Percentiles rank a stretch among this genome's conserved stretches.
phyloP scores from a whole-genome alignment of 2,113 vertebrate genomes.

The Coptodon rendalli region DNA sequence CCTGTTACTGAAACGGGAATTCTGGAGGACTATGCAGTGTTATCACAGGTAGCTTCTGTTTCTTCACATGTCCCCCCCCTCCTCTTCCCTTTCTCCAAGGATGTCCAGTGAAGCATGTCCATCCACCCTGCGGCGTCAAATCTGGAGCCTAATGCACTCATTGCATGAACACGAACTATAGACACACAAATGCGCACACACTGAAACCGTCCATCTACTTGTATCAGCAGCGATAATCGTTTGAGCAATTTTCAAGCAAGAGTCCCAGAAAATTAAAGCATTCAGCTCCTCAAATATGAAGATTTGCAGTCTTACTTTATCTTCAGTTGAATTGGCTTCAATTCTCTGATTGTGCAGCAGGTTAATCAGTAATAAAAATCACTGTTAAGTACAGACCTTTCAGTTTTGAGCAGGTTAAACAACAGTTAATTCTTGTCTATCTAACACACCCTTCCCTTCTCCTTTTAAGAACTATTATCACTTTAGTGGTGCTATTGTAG shows the following conservation, averaged over 20 bases:
- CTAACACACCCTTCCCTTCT: not conserved
- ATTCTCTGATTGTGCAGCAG: not conserved
- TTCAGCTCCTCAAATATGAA: not conserved
- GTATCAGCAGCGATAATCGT: not conserved
- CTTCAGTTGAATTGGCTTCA: not conserved
- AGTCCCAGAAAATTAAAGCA: not conserved
- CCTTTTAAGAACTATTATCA: not conserved
- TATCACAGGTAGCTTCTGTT: not conserved
- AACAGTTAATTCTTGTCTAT: not conserved
- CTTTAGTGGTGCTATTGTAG: not conserved
- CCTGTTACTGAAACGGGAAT: not conserved
- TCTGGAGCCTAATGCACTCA: constrained; percentile 31
- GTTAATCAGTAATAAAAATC: not conserved
- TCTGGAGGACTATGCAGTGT: not conserved
- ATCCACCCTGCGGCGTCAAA: constrained; percentile 41
- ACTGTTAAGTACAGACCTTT: not conserved
- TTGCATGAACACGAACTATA: not conserved
- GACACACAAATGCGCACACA: not conserved
- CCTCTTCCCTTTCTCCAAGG: constrained; percentile 14
- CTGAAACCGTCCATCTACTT: not conserved
- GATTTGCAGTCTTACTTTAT: not conserved
- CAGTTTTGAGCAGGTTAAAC: not conserved
- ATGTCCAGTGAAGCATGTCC: constrained; percentile 38
- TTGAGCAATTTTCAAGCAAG: not conserved
- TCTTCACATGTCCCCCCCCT: not conserved